phyloP scores from a whole-genome alignment of 1,140 invertebrate genomes.

The Belonocnema kinseyi region DNA sequence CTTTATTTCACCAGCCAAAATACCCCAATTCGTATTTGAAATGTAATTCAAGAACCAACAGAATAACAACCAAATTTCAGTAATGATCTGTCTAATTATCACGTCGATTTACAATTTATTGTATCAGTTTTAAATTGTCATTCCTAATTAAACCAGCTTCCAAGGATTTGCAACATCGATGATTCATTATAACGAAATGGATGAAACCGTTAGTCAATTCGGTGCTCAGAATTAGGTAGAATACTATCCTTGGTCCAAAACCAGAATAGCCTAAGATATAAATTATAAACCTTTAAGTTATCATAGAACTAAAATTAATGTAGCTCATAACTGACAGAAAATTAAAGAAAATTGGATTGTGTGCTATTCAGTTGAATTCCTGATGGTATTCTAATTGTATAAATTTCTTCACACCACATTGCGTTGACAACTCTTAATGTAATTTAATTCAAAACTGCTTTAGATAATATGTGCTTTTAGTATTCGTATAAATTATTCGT shows the following conservation, averaged over 20 bases:
- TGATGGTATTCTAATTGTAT: too few species aligned
- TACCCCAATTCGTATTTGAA: neutral
- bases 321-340: neutral
- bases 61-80: too few species aligned
- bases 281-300: neutral
- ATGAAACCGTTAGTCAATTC: neutral
- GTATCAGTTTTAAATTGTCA: too few species aligned
- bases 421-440: neutral
- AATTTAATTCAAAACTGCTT: conserved; percentile 12
- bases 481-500: neutral
- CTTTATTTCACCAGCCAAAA: neutral
- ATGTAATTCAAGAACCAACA: neutral
- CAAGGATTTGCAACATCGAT: neutral
- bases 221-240: neutral
- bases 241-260: conserved; percentile 14
- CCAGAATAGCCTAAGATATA: neutral
- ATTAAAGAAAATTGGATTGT: neutral
- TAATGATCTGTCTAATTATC: too few species aligned
- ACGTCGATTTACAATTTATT: too few species aligned
- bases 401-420: too few species aligned
- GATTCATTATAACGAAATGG: conserved; percentile 11
- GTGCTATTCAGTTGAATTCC: too few species aligned
- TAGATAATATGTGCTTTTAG: conserved; percentile 11
- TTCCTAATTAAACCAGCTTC: neutral
- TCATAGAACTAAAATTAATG: conserved; percentile 1